Base-by-base conservation (phyloP, 2,797 vertebrate species). In the Percopsis omiscomaycus region DNA sequence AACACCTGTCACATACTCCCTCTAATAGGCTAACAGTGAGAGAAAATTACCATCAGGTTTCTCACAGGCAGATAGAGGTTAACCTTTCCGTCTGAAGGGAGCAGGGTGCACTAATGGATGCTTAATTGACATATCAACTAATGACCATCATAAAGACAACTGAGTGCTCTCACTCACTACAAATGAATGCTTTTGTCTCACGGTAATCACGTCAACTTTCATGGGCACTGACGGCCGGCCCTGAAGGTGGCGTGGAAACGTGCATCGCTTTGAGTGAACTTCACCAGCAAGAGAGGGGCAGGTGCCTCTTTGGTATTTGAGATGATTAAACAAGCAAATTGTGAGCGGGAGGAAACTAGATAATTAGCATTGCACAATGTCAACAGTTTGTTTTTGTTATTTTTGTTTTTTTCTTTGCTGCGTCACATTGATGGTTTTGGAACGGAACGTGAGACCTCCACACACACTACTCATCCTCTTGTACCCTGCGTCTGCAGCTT, bases 81-180 rank as follows among this genome's bases (percentile, higher is more conserved):
- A 42, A 28, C 61, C 56, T 71, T 65, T 45, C 28, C 32, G 50
- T 77, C 59, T n/a, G 58, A 71, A 65, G 70, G 49, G 30, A 74
- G 74, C 62, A 52, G 49, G 71, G 74, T 37, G 66, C 44, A 68
- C 52, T 72, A 75, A 86, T 79, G 68, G 80, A 78, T 27, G 65
- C 61, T 47, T 82, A 84, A 80, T 72, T 82, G 78, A 74, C 74
- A 78, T 64, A 74, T 78, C 66, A 77, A 61, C 72, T 75, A 73
- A 82, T 76, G 78, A 62, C 75, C 77, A 75, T 67, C 53, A 76
- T 75, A 70, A 69, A 81, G 45, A 54, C 52, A 69, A 27, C 29
- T n/a, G 67, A 78, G 70, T 64, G 58, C 44, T 50, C 55, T 10
- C 0, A 59, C 55, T 59, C 59, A 14, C 13, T 46, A 45, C 67